A percentile compares a stretch with the other conserved stretches of the same genome.
phyloP scores from a whole-genome alignment of 1,140 invertebrate species.

The Trinorchestia longiramus region DNA sequence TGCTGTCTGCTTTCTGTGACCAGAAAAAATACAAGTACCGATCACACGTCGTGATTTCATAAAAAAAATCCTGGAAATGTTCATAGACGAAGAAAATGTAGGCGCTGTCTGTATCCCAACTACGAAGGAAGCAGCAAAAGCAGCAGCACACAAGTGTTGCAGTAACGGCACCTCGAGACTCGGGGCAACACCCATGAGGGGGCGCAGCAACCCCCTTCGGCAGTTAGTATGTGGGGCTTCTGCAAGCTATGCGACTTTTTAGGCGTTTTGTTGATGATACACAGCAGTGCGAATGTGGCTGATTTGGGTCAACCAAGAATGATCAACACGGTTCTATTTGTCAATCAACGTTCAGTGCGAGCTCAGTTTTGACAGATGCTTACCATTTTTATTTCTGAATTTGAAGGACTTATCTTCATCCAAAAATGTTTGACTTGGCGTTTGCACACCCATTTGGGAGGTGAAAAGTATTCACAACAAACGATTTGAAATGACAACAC shows the following conservation, averaged over 20 bases:
- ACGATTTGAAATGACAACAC: neutral
- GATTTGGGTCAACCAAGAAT: neutral
- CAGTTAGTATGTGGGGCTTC: neutral
- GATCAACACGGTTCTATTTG: neutral
- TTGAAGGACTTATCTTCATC: neutral
- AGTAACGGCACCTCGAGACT: neutral
- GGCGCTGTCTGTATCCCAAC: neutral
- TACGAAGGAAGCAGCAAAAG: neutral
- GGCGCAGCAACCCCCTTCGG: neutral
- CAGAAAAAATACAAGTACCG: neutral
- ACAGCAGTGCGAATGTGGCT: neutral
- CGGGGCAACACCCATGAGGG: neutral
- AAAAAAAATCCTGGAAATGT: neutral
- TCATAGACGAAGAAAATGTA: neutral
- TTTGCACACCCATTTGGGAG: neutral
- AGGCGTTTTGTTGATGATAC: neutral
- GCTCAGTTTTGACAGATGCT: neutral
- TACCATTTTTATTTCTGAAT: neutral
- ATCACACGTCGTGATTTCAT: neutral
- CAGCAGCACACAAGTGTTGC: conserved; percentile 5
- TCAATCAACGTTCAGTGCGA: neutral
- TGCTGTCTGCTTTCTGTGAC: neutral
- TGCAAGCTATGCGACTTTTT: neutral
- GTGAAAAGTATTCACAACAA: neutral
- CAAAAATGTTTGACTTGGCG: neutral